Base-by-base conservation (phyloP, 1,140 invertebrate species). In the Adoxophyes honmai region DNA sequence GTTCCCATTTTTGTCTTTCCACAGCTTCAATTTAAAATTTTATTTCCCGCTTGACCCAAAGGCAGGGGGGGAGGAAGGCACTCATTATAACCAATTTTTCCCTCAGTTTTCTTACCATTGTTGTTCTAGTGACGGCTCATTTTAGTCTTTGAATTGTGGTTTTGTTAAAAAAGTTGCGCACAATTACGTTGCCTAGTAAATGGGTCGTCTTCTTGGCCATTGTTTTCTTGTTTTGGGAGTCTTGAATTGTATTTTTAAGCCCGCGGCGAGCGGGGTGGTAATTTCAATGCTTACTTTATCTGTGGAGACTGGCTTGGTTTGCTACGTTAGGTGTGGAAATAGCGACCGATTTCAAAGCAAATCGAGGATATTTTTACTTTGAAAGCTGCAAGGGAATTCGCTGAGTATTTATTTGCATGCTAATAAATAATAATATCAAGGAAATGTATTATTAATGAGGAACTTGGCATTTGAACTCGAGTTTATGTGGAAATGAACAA, bases 61-160 rank as follows among this genome's bases (percentile, higher is more conserved):
- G 73, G 69, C 61, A 56, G 66, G 60, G 57, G 62, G 64, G 66
- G 57, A 48, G 57, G 62, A 66, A 62, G 72, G 71, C 66, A 77
- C 77, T 85, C 84, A 87, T 87, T 85, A 87, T 87, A 77, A 83
- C 81, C 81, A 87, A 87, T 87, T 87, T 85, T 75, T 70, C 73
- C 79, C 72, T 66, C 72, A 74, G 70, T 76, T 77, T 74, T 75
- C 73, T 70, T 75, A 57, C 71, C 71, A 85, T 84, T 85, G 80
- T 86, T 70, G 65, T 64, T 62, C 55, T 69, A 57, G 65, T 67
- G 78, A 86, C 83, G 81, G 78, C 76, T 81, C 79, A 81, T 81
- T 86, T 78, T 53, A 14, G 51, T 35, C 34, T 53, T 53, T 33
- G 21, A 28, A 48, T 48, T 48, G 21, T 21, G 16, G 42, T 48